Evolutionary conservation across 2,797 vertebrate genomes (phyloP).

Genomic region (Clarias pachynema): DNA sequence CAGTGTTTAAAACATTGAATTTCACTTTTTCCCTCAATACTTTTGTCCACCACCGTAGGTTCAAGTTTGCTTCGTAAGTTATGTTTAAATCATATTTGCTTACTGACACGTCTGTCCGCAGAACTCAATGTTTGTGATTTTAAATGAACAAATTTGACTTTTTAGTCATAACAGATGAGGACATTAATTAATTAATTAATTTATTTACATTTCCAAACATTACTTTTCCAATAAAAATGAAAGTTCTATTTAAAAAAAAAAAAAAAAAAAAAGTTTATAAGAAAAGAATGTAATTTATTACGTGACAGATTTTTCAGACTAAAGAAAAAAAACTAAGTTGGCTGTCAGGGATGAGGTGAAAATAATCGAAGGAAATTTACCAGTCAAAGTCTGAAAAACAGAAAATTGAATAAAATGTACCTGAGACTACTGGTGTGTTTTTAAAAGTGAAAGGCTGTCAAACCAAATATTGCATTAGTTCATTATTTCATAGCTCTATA

Average conservation of each 20-base stretch:
- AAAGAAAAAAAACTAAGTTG: neutral
- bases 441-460: neutral
- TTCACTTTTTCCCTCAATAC: too few species aligned
- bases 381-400: neutral
- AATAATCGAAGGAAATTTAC: neutral
- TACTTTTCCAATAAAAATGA: neutral
- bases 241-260: neutral
- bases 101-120: neutral
- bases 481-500: neutral
- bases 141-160: neutral
- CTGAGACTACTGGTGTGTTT: neutral
- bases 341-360: neutral
- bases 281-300: neutral
- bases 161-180: neutral
- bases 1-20: too few species aligned
- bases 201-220: neutral
- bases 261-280: neutral
- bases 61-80: neutral
- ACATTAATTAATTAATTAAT: neutral
- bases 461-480: neutral
- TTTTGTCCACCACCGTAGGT: too few species aligned
- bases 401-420: neutral
- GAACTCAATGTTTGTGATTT: neutral
- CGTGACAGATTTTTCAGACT: neutral
- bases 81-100: neutral